Evolutionary conservation across 1,140 invertebrate species (phyloP).

Genomic region (Episyrphus balteatus): DNA sequence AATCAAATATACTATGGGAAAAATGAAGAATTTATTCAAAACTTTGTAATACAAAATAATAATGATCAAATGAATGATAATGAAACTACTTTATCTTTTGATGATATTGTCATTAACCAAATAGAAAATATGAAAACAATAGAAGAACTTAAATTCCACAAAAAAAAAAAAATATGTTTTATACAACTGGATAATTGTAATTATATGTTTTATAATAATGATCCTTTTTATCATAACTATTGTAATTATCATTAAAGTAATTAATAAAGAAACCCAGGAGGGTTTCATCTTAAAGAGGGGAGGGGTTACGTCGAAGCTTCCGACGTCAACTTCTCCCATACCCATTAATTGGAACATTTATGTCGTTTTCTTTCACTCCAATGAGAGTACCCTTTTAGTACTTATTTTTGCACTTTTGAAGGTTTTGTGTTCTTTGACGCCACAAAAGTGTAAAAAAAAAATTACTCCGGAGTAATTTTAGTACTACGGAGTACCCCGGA

Average conservation of each 20-base stretch:
- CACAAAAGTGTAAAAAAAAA: no score
- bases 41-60: background rate
- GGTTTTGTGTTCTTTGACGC: no score
- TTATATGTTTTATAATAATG: background rate
- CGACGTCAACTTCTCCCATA: no score
- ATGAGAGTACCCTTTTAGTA: no score
- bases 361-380: no score
- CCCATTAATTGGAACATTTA: no score
- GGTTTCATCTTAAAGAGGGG: background rate
- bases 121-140: conserved; percentile 1
- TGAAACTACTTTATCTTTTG: background rate
- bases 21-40: background rate
- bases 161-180: background rate
- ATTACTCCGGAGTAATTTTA: no score
- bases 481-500: no score
- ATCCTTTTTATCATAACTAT: background rate
- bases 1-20: background rate
- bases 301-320: no score
- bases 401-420: no score
- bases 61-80: background rate
- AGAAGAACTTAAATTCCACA: background rate
- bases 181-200: background rate
- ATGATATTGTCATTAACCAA: background rate
- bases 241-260: background rate
- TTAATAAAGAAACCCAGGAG: background rate